Conservation (phyloP, 2,888 invertebrate species). For the Pammene aurita region DNA sequence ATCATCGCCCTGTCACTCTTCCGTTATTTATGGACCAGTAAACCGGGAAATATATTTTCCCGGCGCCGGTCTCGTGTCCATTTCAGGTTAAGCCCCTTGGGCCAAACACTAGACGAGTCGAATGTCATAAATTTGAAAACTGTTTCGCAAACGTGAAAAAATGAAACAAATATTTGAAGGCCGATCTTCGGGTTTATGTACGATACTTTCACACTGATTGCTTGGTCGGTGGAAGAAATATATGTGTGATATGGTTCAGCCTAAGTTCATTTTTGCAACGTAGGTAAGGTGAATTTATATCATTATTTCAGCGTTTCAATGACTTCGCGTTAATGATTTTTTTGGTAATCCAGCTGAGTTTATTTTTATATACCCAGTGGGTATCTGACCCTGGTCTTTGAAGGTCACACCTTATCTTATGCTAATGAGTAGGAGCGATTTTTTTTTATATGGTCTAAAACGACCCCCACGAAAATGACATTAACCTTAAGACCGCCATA, state of each 20-base stretch:
- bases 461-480: no score
- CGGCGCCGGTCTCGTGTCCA: constrained; percentile 77
- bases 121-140: constrained; percentile 83
- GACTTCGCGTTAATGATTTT: no score
- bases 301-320: no score
- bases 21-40: constrained; percentile 82
- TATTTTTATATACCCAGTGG: no score
- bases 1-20: constrained; percentile 82
- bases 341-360: no score
- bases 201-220: constrained; percentile 45
- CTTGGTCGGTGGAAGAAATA: background rate
- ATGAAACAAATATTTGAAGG: constrained; percentile 75
- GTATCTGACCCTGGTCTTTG: no score
- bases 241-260: background rate
- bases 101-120: constrained; percentile 78
- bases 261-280: background rate
- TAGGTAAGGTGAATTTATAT: background rate
- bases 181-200: constrained; percentile 59
- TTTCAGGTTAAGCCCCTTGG: constrained; percentile 82
- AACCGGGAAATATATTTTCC: constrained; percentile 83
- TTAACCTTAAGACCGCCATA: no score
- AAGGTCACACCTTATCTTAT: no score
- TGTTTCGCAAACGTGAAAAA: constrained; percentile 77
- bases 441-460: no score
- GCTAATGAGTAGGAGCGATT: no score